A percentile compares a stretch with the other conserved stretches of the same genome.
Conservation (phyloP, 2,113 vertebrate species). For the Psilopsiagon aymara region DNA sequence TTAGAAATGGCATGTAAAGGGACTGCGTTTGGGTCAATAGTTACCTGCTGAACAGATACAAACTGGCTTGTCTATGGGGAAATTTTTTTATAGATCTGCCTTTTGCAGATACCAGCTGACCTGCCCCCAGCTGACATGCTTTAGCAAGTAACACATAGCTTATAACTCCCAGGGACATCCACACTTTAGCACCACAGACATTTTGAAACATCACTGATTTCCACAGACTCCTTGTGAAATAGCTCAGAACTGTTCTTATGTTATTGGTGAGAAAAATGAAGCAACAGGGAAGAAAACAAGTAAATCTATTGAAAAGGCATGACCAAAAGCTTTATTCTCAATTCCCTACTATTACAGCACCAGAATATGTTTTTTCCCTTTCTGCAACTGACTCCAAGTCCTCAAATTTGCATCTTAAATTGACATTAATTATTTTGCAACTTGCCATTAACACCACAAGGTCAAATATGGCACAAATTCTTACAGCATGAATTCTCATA, state of each 20-base stretch:
- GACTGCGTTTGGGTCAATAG: background rate
- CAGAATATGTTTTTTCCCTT: background rate
- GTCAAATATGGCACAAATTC: background rate
- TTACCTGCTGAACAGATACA: background rate
- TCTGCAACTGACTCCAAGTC: background rate
- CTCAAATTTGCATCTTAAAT: background rate
- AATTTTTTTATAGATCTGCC: background rate
- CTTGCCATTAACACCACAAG: background rate
- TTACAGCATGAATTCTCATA: background rate
- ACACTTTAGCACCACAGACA: background rate
- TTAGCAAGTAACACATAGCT: background rate
- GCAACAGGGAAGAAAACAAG: background rate
- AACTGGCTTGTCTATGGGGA: background rate
- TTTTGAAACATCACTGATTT: background rate
- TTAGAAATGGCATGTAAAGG: background rate
- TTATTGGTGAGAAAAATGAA: slow-evolving; percentile 3
- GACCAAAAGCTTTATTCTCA: background rate
- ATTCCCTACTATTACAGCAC: background rate
- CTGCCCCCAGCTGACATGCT: background rate
- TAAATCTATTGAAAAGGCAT: background rate
- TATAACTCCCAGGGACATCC: background rate
- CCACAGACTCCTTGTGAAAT: background rate
- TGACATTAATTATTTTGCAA: background rate
- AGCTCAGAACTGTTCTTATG: background rate
- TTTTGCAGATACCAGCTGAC: background rate